Evolutionary conservation across 2,888 invertebrate species (phyloP).

Genomic region (Syrista parreyssii): DNA sequence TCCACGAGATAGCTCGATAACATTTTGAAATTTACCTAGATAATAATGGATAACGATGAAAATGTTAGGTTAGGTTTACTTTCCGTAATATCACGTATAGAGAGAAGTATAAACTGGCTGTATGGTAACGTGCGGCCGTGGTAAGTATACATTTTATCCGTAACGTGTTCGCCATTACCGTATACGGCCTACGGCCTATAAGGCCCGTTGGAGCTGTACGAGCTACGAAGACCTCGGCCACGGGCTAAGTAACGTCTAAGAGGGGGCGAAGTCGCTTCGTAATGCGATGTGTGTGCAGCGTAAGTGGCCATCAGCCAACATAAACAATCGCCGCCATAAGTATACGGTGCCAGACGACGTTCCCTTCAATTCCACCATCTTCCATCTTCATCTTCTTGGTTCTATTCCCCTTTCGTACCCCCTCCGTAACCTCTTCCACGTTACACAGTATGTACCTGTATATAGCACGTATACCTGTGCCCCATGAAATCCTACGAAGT

Average conservation of each 20-base stretch:
- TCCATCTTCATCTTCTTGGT: neutral
- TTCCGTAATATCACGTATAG: neutral
- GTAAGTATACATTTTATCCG: slow-evolving; percentile 66
- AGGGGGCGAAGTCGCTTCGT: slow-evolving; percentile 30
- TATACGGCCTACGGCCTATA: slow-evolving; percentile 39
- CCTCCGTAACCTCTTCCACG: neutral
- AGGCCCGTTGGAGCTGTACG: neutral
- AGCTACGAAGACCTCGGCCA: slow-evolving; percentile 34
- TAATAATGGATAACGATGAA: neutral
- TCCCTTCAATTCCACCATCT: slow-evolving; percentile 35
- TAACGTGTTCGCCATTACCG: slow-evolving; percentile 67
- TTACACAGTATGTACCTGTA: neutral
- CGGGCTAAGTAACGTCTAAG: slow-evolving; percentile 57
- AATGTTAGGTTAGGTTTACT: neutral
- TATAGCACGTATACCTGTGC: neutral
- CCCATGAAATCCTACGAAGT: slow-evolving; percentile 38
- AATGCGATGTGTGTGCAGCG: slow-evolving; percentile 63
- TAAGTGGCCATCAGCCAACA: slow-evolving; percentile 67
- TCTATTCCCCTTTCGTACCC: neutral
- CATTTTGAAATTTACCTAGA: neutral
- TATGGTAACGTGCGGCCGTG: neutral
- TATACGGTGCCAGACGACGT: slow-evolving; percentile 58
- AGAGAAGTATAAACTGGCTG: neutral
- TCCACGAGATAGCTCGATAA: neutral
- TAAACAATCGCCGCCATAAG: slow-evolving; percentile 65